phyloP scores from a whole-genome alignment of 23 tunicate species.

The Halocynthia roretzi region DNA sequence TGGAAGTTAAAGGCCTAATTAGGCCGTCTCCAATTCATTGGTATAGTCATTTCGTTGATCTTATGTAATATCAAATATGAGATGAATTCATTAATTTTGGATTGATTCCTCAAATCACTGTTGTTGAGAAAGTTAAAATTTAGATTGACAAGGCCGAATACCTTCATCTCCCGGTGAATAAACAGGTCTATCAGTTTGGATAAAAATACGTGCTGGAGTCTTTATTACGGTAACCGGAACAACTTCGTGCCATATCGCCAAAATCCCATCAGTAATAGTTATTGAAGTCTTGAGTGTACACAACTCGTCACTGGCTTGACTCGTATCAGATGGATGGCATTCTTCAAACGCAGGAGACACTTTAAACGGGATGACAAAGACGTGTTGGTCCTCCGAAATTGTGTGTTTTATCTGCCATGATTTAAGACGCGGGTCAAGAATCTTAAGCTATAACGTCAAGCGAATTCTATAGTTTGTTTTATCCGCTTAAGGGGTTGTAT shows the following conservation, averaged over 20 bases:
- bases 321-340: not conserved
- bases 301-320: not conserved
- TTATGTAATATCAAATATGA: too few species aligned
- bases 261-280: not conserved
- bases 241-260: not conserved
- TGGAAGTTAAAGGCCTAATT: too few species aligned
- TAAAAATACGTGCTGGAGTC: conserved; percentile 49
- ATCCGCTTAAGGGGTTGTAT: too few species aligned
- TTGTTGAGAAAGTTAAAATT: too few species aligned
- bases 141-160: not conserved
- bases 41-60: too few species aligned
- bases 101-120: too few species aligned
- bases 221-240: conserved; percentile 15
- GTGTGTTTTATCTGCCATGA: not conserved
- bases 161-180: conserved; percentile 65
- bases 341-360: conserved; percentile 3
- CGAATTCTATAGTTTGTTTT: too few species aligned
- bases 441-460: too few species aligned
- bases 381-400: not conserved
- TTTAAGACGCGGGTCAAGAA: not conserved
- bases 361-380: conserved; percentile 2
- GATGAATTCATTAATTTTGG: too few species aligned
- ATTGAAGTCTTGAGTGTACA: not conserved
- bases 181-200: conserved; percentile 76
- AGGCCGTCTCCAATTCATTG: too few species aligned